Evolutionary conservation across 35 echinoderm and acorn worm genomes (phyloP), one percentile per base, ranked within the genome.

Genomic region (Holothuria glaberrima): DNA sequence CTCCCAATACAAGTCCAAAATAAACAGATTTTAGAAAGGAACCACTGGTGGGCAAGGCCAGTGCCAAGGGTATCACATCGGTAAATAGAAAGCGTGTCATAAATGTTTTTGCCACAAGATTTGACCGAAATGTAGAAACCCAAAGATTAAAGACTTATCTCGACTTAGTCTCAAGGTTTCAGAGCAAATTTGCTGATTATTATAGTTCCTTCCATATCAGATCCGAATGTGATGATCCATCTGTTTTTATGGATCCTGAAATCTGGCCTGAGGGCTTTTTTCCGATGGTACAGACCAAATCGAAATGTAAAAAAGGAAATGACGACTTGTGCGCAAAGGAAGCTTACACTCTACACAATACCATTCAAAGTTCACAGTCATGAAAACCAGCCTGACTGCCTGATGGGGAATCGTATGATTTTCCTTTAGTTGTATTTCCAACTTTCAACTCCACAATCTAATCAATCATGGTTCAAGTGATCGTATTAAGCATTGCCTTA

Each of bases 161-260:
- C 6, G 20, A 36, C 71, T 75, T 9, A 33, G 6, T 12, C 0
- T 44, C 14, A 16, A 30, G 32, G 71, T 75, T 36, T 75, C 71
- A 16, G 12, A 75, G 71, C 32, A 75, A 75, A 21, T 34, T 33
- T 20, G 27, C 33, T 20, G 71, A 75, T 33, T 16, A 14, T 75
- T 75, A 75, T 20, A 75, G 71, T 36, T 44, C 71, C 28, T 75
- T 75, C 32, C 9, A 44, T 19, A 75, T 75, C 33, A 75, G 32
- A 38, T 30, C 71, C 22, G 71, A 75, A 75, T 75, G 71, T 36
- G 71, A 75, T 36, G 71, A 75, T 22, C 71, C 71, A 7, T 30
- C 71, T 18, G 71, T 75, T 16, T 75, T 75, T 36, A 75, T 75
- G 71, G 71, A 75, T 36, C 71, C 71, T 17, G 71, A 75, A 30